These are phyloP conservation scores for Poeciliopsis presidionis DNA, from an alignment of 2,797 vertebrate species.

Conservation along the genomic window DNA sequence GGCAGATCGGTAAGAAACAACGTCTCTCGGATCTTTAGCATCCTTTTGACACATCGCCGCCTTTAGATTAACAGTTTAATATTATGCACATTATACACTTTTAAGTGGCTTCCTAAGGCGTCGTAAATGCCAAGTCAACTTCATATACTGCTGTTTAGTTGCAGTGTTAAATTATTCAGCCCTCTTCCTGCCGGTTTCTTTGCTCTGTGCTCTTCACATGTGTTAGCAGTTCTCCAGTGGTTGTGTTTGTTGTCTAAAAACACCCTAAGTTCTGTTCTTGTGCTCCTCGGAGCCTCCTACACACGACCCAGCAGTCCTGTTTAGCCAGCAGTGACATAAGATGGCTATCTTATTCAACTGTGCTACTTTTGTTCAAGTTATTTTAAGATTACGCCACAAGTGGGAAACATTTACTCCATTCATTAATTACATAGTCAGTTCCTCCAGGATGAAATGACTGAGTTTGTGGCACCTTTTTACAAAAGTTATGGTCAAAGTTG, in stretches of 20 bases:
- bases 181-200: neutral
- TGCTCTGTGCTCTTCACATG: neutral
- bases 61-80: neutral
- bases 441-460: too few species aligned
- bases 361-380: neutral
- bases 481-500: too few species aligned
- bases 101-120: neutral
- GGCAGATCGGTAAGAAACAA: slow-evolving; percentile 85
- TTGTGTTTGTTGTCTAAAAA: slow-evolving; percentile 8
- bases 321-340: slow-evolving; percentile 52
- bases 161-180: neutral
- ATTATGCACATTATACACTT: too few species aligned
- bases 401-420: neutral
- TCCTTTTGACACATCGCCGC: neutral
- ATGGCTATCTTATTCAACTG: slow-evolving; percentile 29
- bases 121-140: neutral
- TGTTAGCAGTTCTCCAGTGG: neutral
- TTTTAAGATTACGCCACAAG: neutral
- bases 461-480: too few species aligned
- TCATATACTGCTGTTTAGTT: neutral
- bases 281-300: slow-evolving; percentile 36
- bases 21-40: too few species aligned
- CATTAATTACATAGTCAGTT: neutral
- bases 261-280: neutral
- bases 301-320: slow-evolving; percentile 27